phyloP scores from a whole-genome alignment of 2,888 invertebrate genomes.

The Lomographa bimaculata region DNA sequence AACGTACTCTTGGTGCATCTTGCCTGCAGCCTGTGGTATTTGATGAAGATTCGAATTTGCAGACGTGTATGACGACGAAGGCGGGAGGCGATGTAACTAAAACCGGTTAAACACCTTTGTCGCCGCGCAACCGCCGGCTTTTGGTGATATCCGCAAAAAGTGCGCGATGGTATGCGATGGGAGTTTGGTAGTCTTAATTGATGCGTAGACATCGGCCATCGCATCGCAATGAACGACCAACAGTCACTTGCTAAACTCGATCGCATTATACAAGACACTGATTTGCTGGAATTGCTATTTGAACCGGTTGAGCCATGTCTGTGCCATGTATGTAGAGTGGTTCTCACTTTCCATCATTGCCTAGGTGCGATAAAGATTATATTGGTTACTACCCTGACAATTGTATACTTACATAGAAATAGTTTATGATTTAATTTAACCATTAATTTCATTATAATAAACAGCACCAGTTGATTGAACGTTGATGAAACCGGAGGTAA shows the following conservation, averaged over 20 bases:
- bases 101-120: slow-evolving; percentile 80
- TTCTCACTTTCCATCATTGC: slow-evolving; percentile 54
- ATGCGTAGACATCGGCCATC: slow-evolving; percentile 54
- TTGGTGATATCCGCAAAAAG: slow-evolving; percentile 81
- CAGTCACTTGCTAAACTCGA: slow-evolving; percentile 53
- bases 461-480: too few relatives aligned
- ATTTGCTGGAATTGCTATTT: slow-evolving; percentile 60
- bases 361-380: slow-evolving; percentile 25
- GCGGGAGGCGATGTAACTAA: slow-evolving; percentile 65
- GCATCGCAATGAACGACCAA: slow-evolving; percentile 51
- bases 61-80: slow-evolving; percentile 70
- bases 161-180: slow-evolving; percentile 67
- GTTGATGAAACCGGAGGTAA: too few relatives aligned
- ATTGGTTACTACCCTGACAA: slow-evolving; percentile 13
- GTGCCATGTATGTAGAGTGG: slow-evolving; percentile 53
- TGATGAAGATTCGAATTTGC: slow-evolving; percentile 78
- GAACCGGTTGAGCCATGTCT: slow-evolving; percentile 60
- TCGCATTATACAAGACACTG: slow-evolving; percentile 62
- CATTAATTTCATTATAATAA: too few relatives aligned
- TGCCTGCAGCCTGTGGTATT: slow-evolving; percentile 70
- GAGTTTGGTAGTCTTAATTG: slow-evolving; percentile 64
- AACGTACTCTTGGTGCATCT: slow-evolving; percentile 57
- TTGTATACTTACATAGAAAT: slow-evolving; percentile 1
- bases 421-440: background rate
- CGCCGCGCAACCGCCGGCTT: slow-evolving; percentile 67